Percentiles rank a stretch among this genome's conserved stretches.
phyloP scores from a whole-genome alignment of 1,140 invertebrate species.

The Goniozus legneri region DNA sequence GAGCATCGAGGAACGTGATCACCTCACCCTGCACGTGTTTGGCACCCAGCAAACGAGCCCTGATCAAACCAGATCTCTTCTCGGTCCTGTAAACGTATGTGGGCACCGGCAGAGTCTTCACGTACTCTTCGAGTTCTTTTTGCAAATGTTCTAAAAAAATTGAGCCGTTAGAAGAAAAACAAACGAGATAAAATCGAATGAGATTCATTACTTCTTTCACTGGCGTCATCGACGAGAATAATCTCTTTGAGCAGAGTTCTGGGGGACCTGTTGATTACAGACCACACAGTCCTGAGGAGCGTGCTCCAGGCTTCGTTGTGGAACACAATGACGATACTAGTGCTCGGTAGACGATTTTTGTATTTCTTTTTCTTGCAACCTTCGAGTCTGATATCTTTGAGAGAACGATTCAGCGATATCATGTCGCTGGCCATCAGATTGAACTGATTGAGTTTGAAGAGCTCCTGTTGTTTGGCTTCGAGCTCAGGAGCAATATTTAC shows the following conservation, averaged over 20 bases:
- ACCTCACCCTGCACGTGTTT: conserved; percentile 89
- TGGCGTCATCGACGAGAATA: conserved; percentile 93
- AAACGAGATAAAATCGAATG: not conserved
- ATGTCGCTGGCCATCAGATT: conserved; percentile 96
- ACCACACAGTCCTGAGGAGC: conserved; percentile 91
- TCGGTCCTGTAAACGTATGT: conserved; percentile 83
- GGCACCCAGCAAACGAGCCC: conserved; percentile 87
- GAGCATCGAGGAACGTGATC: conserved; percentile 94
- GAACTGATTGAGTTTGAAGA: conserved; percentile 98
- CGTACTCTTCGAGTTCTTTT: conserved; percentile 85
- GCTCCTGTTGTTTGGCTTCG: conserved; percentile 86
- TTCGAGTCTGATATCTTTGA: conserved; percentile 90
- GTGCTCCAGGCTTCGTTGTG: conserved; percentile 99
- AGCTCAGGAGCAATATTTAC: conserved; percentile 82
- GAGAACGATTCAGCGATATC: conserved; percentile 93
- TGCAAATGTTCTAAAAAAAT: conserved; percentile 77
- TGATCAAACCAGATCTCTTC: conserved; percentile 88
- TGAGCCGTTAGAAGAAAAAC: not conserved
- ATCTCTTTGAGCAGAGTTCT: conserved; percentile 84
- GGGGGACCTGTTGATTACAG: conserved; percentile 91
- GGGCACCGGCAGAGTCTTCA: conserved; percentile 76
- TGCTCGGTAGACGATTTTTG: conserved; percentile 75
- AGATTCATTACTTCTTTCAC: conserved; percentile 77
- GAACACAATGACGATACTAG: conserved; percentile 94
- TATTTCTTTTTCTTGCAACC: conserved; percentile 78